These are phyloP conservation scores for Callorhinus ursinus DNA, from an alignment of 2,113 vertebrate genomes.

Conservation along the genomic window DNA sequence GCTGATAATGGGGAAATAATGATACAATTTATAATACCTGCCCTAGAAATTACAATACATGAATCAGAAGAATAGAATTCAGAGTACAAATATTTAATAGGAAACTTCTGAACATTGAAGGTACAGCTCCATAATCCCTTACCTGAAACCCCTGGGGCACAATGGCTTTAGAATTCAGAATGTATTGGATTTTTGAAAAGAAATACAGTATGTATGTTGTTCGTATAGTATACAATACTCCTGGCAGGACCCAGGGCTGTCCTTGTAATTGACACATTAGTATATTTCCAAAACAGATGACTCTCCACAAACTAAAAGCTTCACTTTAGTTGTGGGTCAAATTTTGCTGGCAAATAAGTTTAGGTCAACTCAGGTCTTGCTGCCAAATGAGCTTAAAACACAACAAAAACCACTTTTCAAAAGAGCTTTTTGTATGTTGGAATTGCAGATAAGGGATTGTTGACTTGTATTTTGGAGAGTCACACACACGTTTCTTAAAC, in stretches of 20 bases:
- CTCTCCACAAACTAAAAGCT: background rate
- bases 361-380: constrained; percentile 3
- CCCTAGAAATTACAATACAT: background rate
- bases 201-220: background rate
- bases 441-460: background rate
- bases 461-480: background rate
- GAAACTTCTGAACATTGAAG: background rate
- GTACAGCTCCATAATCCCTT: background rate
- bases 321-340: background rate
- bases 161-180: background rate
- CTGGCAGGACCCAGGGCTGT: background rate
- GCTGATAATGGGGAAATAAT: background rate
- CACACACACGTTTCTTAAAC: background rate
- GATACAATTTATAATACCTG: background rate
- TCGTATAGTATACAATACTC: background rate
- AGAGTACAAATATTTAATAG: background rate
- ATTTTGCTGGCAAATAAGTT: constrained; percentile 20
- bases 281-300: constrained; percentile 26
- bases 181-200: constrained; percentile 13
- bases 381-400: background rate
- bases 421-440: background rate
- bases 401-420: background rate
- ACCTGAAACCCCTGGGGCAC: background rate
- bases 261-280: background rate
- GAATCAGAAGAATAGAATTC: background rate